A percentile compares a stretch with the other conserved stretches of the same genome.
These are phyloP conservation scores for Dorcus hopei DNA, from an alignment of 2,888 invertebrate species.

Conservation along the genomic window DNA sequence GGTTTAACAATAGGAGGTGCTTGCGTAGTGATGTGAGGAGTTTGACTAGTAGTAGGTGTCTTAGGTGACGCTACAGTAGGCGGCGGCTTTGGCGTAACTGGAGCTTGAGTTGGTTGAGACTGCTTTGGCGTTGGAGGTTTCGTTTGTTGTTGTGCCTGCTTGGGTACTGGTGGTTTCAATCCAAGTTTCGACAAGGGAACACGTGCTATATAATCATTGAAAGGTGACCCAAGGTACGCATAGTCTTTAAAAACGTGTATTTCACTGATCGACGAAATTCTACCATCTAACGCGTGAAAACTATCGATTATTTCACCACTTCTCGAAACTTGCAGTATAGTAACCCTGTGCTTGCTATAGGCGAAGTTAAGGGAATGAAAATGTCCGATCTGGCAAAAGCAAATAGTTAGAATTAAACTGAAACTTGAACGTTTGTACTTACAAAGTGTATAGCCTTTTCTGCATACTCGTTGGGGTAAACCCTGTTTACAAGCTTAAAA, in stretches of 20 bases:
- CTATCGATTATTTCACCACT: constrained; percentile 69
- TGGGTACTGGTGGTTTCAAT: constrained; percentile 22
- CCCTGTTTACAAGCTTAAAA: constrained; percentile 59
- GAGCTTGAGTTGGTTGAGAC: constrained; percentile 16
- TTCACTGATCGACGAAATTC: constrained; percentile 59
- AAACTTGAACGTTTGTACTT: constrained; percentile 38
- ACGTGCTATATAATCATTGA: constrained; percentile 62
- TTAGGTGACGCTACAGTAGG: neutral
- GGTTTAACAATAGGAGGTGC: constrained; percentile 20
- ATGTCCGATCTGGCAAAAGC: constrained; percentile 59
- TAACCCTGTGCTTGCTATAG: constrained; percentile 49
- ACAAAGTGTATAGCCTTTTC: constrained; percentile 62
- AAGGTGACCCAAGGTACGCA: constrained; percentile 68
- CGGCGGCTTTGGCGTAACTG: constrained; percentile 8
- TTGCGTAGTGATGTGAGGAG: constrained; percentile 1
- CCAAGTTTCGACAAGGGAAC: constrained; percentile 58
- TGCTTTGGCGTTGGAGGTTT: constrained; percentile 14
- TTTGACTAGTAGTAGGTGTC: constrained; percentile 15
- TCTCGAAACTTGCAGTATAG: constrained; percentile 66
- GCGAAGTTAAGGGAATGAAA: constrained; percentile 51
- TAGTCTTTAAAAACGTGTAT: constrained; percentile 63
- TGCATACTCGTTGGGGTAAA: constrained; percentile 64
- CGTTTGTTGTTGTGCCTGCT: neutral
- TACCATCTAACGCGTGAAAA: constrained; percentile 61
- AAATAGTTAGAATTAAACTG: neutral